Evolutionary conservation across 2,113 vertebrate species (phyloP), one percentile per base, ranked within the genome.

Genomic region (Melanerpes aurifrons): DNA sequence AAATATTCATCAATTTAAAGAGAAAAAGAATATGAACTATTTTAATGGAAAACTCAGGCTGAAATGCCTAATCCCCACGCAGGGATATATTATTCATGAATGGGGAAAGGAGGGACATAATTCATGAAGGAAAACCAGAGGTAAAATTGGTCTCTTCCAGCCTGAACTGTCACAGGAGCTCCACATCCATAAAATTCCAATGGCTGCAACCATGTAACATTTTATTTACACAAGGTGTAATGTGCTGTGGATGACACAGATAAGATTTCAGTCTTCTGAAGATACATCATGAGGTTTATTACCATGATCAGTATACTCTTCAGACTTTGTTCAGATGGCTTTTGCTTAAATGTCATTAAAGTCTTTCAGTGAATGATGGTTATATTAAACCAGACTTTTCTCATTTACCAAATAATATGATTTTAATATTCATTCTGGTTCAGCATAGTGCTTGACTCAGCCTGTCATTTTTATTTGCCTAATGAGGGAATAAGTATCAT

Each of bases 401-500:
- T 40, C 21, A 32, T 82, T 90, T 79, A 50, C 22, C 18, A 75
- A 73, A 87, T 62, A 74, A 35, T 32, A 12, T 45, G 5, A n/a
- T 92, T 91, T 74, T 16, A 67, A 92, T 90, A 87, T 40, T 4
- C 5, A 78, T 83, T 67, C 70, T 76, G 28, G 35, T 90, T 93
- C 76, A 67, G 56, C 20, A 25, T 28, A 81, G 72, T 58, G 45
- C 79, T 92, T 85, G 62, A 91, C 71, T 92, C 78, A 64, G 37
- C 63, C 68, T 82, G 81, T 58, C 89, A 91, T 91, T 97, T 94
- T 87, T 94, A 56, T 91, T 95, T 94, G 45, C 54, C 74, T 92
- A 87, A 81, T 79, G 68, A 83, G 82, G 77, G 74, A 95, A 89
- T 89, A 92, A 86, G 47, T 81, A 95, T 93, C 82, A 95, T 94